Evolutionary conservation across 2,888 invertebrate genomes (phyloP), one percentile per base, ranked within the genome.

Genomic region (Papilio gigon): DNA sequence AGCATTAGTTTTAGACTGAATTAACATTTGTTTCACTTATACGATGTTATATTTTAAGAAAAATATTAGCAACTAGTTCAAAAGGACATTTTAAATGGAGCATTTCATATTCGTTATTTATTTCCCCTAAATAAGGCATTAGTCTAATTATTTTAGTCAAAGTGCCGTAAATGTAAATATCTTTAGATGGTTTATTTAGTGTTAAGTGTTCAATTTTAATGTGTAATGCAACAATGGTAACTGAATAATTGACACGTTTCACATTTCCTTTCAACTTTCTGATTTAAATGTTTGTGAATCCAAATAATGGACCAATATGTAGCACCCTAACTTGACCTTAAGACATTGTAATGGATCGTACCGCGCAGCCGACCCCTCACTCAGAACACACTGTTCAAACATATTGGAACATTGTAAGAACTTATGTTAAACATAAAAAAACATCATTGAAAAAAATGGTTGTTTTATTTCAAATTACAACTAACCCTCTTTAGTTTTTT

Each of bases 21-120:
- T 82, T 83, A 82, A 84, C 80, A 86, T 79, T 85, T 86, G 88
- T 87, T 83, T 59, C 81, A 77, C 77, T 74, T 81, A 86, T 85
- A 77, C 77, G 83, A 83, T 83, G 80, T 88, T 87, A 84, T 86
- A 83, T 80, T 84, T 85, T 88, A 86, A 85, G 84, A 85, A 81
- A 82, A 81, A 82, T 84, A 80, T 82, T 85, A 87, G 85, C 78
- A 80, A 84, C 86, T 86, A 86, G 83, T 87, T 86, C 79, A 78
- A 86, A 87, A 81, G 80, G 81, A 86, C 85, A 86, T 86, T 87
- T 89, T 88, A 82, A 87, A 86, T 86, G 78, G 84, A 89, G 90
- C 89, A 91, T 91, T 91, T 90, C 89, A 90, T 90, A 89, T 88
- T 90, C 87, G 89, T 90, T 90, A 90, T 90, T 91, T 91, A 90